phyloP scores from a whole-genome alignment of 2,797 vertebrate species.

The Sebastes nivosus region DNA sequence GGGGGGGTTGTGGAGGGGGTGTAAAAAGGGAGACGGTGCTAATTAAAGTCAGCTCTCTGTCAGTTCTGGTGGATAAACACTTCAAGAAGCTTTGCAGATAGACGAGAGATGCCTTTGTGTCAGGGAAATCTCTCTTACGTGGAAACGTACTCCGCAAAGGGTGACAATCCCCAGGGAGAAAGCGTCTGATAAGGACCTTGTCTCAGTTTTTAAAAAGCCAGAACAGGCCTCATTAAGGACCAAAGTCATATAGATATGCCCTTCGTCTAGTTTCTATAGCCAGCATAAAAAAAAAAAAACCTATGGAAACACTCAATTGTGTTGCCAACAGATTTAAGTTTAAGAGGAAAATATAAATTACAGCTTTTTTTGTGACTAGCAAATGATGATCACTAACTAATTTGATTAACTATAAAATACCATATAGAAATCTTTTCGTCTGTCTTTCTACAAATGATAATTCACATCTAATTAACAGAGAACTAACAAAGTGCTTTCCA shows the following conservation, averaged over 20 bases:
- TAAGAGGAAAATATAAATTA: neutral
- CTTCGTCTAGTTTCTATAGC: conserved; percentile 53
- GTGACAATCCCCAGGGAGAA: conserved; percentile 75
- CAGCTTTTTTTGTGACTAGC: neutral
- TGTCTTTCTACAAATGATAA: neutral
- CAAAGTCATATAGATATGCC: conserved; percentile 69
- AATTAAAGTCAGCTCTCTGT: conserved; percentile 85
- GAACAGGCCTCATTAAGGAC: conserved; percentile 77
- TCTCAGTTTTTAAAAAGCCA: conserved; percentile 69
- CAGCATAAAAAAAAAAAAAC: conserved; percentile 3
- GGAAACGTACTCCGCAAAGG: conserved; percentile 74
- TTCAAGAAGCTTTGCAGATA: conserved; percentile 82
- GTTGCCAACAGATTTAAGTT: neutral
- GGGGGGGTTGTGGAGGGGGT: neutral
- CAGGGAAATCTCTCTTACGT: conserved; percentile 79
- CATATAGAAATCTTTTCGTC: neutral
- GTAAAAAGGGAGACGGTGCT: conserved; percentile 77
- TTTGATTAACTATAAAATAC: conserved; percentile 6
- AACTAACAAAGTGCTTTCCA: neutral
- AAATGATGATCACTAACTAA: neutral
- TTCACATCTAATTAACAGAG: neutral
- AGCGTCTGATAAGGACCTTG: conserved; percentile 76
- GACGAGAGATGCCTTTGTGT: conserved; percentile 82
- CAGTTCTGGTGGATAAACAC: conserved; percentile 85
- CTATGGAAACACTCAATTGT: neutral